Evolutionary conservation across 2,888 invertebrate species (phyloP).

Genomic region (Mantis religiosa): DNA sequence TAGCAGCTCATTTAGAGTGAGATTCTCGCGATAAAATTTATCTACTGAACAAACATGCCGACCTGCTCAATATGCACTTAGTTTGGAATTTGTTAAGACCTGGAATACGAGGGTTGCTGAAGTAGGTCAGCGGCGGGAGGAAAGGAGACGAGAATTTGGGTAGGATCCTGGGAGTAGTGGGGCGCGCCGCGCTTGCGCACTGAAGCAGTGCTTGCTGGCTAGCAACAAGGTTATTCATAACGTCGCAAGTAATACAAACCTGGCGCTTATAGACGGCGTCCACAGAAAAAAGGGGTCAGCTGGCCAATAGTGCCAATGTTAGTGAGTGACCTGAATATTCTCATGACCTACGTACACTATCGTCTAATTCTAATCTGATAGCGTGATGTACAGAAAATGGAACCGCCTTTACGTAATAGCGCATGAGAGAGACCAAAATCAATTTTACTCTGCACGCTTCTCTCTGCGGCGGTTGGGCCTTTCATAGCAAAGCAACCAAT

Average conservation of each 20-base stretch:
- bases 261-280: background rate
- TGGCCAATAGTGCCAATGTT: constrained; percentile 31
- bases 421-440: background rate
- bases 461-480: background rate
- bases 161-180: background rate
- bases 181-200: background rate
- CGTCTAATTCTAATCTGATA: background rate
- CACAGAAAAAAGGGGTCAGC: constrained; percentile 23
- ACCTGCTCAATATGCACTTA: background rate
- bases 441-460: background rate
- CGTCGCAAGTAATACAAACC: background rate
- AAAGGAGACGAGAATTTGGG: background rate
- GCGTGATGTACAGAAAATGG: background rate
- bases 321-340: constrained; percentile 28
- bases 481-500: too few species aligned
- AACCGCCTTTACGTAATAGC: background rate
- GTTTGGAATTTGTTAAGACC: background rate
- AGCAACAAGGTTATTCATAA: background rate
- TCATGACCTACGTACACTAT: background rate
- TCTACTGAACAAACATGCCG: background rate
- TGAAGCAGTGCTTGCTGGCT: background rate
- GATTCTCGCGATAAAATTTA: background rate
- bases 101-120: background rate
- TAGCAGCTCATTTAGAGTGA: background rate
- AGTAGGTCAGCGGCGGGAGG: constrained; percentile 6